phyloP scores from a whole-genome alignment of 2,797 vertebrate genomes.

The Xiphophorus birchmanni region DNA sequence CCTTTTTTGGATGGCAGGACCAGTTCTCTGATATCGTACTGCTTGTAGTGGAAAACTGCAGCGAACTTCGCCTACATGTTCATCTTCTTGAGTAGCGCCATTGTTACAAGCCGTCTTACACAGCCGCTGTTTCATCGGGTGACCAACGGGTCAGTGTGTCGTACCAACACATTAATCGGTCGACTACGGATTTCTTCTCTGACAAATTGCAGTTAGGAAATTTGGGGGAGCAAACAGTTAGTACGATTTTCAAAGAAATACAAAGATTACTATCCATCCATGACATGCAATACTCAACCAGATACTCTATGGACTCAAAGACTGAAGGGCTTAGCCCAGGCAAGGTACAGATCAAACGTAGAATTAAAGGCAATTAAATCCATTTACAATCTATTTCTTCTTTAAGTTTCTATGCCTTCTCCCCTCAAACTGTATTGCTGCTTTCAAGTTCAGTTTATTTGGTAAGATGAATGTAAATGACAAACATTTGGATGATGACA shows the following conservation, averaged over 20 bases:
- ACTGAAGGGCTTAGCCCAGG: not conserved
- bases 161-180: constrained; percentile 25
- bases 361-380: constrained; percentile 10
- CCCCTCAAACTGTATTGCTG: constrained; percentile 20
- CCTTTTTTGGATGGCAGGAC: constrained; percentile 49
- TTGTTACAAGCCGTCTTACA: constrained; percentile 21
- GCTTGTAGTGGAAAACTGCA: constrained; percentile 70
- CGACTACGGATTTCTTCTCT: constrained; percentile 31
- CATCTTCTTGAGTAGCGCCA: constrained; percentile 53
- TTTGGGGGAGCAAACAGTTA: constrained; percentile 26
- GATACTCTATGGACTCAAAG: not conserved
- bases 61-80: constrained; percentile 60
- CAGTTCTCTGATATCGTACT: constrained; percentile 62
- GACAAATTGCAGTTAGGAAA: constrained; percentile 30
- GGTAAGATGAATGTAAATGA: constrained; percentile 41
- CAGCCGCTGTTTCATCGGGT: constrained; percentile 16
- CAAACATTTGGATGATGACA: constrained; percentile 37
- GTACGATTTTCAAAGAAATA: constrained; percentile 45
- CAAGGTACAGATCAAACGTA: constrained; percentile 9
- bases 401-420: constrained; percentile 41
- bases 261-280: constrained; percentile 6
- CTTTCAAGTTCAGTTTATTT: constrained; percentile 26
- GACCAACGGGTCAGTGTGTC: constrained; percentile 30
- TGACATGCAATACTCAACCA: constrained; percentile 5
- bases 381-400: constrained; percentile 24